A percentile compares a stretch with the other conserved stretches of the same genome.
These are phyloP conservation scores for Schlechtendalia chinensis DNA, from an alignment of 1,140 invertebrate species.

Conservation along the genomic window DNA sequence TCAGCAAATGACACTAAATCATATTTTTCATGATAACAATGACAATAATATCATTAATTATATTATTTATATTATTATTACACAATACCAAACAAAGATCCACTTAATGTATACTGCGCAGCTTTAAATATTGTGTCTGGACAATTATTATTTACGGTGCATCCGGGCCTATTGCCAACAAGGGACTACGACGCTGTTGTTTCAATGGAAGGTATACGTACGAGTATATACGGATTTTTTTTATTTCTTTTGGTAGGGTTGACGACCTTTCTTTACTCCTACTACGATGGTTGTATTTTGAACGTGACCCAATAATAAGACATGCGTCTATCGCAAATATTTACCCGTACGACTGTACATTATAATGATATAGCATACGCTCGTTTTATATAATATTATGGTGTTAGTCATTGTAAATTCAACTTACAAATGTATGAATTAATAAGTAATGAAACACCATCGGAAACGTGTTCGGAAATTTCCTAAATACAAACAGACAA, in stretches of 20 bases:
- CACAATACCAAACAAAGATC: slow-evolving; percentile 6
- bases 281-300: background rate
- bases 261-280: slow-evolving; percentile 17
- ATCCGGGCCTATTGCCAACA: slow-evolving; percentile 10
- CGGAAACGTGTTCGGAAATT: background rate
- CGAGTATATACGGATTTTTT: background rate
- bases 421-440: too few relatives aligned
- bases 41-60: background rate
- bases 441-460: too few relatives aligned
- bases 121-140: slow-evolving; percentile 21
- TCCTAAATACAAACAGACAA: background rate
- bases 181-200: background rate
- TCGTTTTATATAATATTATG: too few relatives aligned
- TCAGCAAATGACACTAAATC: background rate
- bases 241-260: background rate
- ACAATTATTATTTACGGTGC: slow-evolving; percentile 12
- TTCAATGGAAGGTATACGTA: background rate
- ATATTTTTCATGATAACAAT: background rate
- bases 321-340: slow-evolving; percentile 1
- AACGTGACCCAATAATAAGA: background rate
- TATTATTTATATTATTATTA: background rate
- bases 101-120: background rate
- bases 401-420: too few relatives aligned
- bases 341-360: background rate
- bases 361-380: too few relatives aligned